Evolutionary conservation across 2,113 vertebrate genomes (phyloP), one percentile per base, ranked within the genome.

Genomic region (Castor canadensis): DNA sequence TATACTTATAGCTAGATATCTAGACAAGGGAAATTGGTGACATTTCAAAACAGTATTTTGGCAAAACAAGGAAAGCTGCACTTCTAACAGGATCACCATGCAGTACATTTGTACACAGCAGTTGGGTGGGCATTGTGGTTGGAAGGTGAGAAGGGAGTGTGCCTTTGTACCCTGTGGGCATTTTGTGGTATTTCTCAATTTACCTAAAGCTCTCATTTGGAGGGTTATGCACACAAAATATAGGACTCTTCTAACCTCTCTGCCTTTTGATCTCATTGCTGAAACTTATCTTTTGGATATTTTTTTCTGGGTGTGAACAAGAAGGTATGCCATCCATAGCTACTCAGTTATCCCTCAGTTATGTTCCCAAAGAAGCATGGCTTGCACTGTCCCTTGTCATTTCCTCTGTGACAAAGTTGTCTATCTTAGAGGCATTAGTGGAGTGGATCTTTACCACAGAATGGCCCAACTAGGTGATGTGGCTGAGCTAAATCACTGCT

Each of bases 81-180:
- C 28, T 30, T n/a, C 1, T 45, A 56, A 32, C 3, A 30, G 56
- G 38, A 54, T 1, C 10, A 5, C 30, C 35, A 8, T 0, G 8
- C 58, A n/a, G 62, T 35, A 45, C 43, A 64, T 43, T 15, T 43
- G 17, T 1, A 2, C 24, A 1, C 8, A 6, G 35, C 32, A 3
- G 19, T 5, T 2, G 40, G 5, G 30, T 17, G 58, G 20, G 6
- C 8, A 0, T 4, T 2, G 0, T 7, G 66, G 40, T 10, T 1
- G 54, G 16, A 5, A 66, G 19, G 11, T 47, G 75, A 87, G 45
- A 77, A 64, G n/a, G 40, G 35, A 15, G 32, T 24, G 4, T 49
- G 12, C 52, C 12, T 9, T 22, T 52, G 52, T 26, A 5, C 35
- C 35, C 5, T 9, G 9, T 30, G 32, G 9, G 11, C 19, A 40